Percentiles rank a stretch among this genome's conserved stretches.
These are phyloP conservation scores for Pandemis cinnamomeana DNA, from an alignment of 2,888 invertebrate genomes.

Conservation along the genomic window DNA sequence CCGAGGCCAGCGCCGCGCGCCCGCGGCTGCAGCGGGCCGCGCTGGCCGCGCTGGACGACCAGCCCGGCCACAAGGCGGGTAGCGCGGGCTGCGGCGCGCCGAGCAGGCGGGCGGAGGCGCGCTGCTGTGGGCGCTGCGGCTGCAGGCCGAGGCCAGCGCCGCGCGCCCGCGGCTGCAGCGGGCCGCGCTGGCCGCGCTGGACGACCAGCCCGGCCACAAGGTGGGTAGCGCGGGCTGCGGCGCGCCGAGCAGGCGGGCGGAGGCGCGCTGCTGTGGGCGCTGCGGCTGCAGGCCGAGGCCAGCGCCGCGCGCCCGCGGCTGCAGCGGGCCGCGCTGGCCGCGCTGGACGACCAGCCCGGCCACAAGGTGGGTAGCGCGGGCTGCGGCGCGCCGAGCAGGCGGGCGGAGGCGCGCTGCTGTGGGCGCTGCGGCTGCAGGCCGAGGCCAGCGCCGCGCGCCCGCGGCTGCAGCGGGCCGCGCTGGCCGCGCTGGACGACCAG, in stretches of 20 bases:
- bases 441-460: slow-evolving; percentile 43
- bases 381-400: slow-evolving; percentile 32
- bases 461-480: slow-evolving; percentile 44
- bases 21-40: no score
- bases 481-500: neutral
- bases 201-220: slow-evolving; percentile 49
- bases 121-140: slow-evolving; percentile 46
- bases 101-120: slow-evolving; percentile 46
- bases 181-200: slow-evolving; percentile 44
- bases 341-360: slow-evolving; percentile 49
- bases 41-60: no score
- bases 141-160: slow-evolving; percentile 51
- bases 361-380: slow-evolving; percentile 34
- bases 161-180: slow-evolving; percentile 49
- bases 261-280: slow-evolving; percentile 46
- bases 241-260: slow-evolving; percentile 41
- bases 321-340: slow-evolving; percentile 48
- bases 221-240: slow-evolving; percentile 27
- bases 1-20: no score
- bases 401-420: slow-evolving; percentile 42
- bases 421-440: slow-evolving; percentile 49
- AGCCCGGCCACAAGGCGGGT: no score
- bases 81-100: neutral
- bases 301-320: slow-evolving; percentile 49
- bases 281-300: slow-evolving; percentile 51